phyloP scores from a whole-genome alignment of 1,140 invertebrate genomes.

The Drosophila orosa region DNA sequence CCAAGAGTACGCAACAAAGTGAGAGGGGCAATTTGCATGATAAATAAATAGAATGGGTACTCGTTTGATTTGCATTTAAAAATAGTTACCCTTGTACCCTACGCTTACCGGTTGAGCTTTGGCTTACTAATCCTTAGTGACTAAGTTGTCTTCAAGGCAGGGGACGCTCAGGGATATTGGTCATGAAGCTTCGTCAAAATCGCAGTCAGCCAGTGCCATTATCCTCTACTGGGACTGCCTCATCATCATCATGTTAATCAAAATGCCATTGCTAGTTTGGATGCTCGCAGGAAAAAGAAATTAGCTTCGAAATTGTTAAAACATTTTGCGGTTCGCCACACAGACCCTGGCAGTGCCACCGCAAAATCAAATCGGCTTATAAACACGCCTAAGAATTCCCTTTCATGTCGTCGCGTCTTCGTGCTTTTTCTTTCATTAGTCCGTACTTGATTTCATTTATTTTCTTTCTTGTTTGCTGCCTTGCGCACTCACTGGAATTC shows the following conservation, averaged over 20 bases:
- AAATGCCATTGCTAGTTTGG: constrained; percentile 55
- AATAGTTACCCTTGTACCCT: no score
- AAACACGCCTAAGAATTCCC: constrained; percentile 59
- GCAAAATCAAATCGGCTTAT: constrained; percentile 66
- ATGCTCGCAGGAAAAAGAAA: constrained; percentile 38
- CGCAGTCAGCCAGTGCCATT: constrained; percentile 6
- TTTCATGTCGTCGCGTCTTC: constrained; percentile 56
- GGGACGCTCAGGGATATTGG: constrained; percentile 10
- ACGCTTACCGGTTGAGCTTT: not conserved
- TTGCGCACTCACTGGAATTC: constrained; percentile 48
- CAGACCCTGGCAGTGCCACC: constrained; percentile 15
- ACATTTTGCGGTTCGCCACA: constrained; percentile 62
- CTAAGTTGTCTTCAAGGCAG: constrained; percentile 3
- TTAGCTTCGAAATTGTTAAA: constrained; percentile 62
- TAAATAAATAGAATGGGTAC: not conserved
- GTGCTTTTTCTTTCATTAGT: constrained; percentile 70
- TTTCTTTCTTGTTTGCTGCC: constrained; percentile 20
- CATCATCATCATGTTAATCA: constrained; percentile 47
- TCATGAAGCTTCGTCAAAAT: constrained; percentile 12
- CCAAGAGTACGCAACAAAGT: not conserved
- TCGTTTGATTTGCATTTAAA: no score
- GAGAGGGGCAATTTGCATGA: not conserved
- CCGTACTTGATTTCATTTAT: constrained; percentile 63
- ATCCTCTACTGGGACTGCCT: constrained; percentile 12
- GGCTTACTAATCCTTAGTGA: constrained; percentile 7